These are phyloP conservation scores for Cranoglanis bouderius DNA, from an alignment of 2,113 vertebrate species.

Conservation along the genomic window DNA sequence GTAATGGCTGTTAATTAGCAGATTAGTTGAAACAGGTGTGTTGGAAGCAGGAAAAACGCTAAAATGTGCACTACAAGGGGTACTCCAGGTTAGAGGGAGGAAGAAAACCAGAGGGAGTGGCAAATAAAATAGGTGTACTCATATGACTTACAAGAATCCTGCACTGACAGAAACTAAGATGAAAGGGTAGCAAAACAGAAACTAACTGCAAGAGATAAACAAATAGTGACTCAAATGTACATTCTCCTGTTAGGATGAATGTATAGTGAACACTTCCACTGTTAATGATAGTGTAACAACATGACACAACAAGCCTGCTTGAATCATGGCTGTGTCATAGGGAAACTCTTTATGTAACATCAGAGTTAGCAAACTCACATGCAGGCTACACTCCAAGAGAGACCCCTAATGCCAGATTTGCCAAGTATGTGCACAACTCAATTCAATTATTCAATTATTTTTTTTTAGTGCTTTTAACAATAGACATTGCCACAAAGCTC, in stretches of 20 bases:
- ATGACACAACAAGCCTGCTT: neutral
- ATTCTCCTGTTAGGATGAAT: neutral
- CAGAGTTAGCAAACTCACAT: neutral
- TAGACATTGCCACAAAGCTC: neutral
- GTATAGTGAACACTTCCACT: neutral
- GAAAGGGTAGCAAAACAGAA: neutral
- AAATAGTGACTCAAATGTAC: slow-evolving; percentile 8
- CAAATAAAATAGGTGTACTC: slow-evolving; percentile 4
- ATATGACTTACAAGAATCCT: neutral
- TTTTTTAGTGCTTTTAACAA: neutral
- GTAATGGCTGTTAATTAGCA: no score
- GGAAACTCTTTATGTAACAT: neutral
- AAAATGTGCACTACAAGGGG: no score
- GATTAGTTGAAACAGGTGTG: neutral
- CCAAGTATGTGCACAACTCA: neutral
- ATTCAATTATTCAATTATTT: fast-evolving
- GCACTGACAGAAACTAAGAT: neutral
- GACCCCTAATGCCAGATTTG: neutral
- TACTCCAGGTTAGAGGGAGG: neutral
- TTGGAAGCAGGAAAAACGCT: no score
- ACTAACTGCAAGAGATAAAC: neutral
- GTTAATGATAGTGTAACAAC: neutral
- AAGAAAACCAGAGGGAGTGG: slow-evolving; percentile 11
- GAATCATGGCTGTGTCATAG: neutral
- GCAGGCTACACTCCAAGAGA: neutral